Conservation (phyloP, 2,113 vertebrate species). For the Erinaceus europaeus region DNA sequence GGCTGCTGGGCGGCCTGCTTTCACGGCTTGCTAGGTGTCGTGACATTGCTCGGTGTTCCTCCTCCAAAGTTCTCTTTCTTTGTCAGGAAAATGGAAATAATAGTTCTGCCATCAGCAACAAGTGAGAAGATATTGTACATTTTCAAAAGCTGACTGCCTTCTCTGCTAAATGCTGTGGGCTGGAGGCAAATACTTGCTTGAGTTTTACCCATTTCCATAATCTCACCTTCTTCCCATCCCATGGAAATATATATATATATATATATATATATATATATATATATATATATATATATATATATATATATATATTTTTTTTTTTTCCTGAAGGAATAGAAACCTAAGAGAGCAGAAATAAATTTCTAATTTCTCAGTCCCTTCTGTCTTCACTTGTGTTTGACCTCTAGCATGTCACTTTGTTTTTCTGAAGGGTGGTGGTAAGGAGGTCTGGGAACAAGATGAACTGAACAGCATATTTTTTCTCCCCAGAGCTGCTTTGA, state of each 20-base stretch:
- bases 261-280: no score
- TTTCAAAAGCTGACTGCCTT: not conserved
- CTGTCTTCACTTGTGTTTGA: not conserved
- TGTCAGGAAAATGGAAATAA: conserved; percentile 32
- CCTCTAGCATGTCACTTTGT: not conserved
- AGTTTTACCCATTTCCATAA: not conserved
- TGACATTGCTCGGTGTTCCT: not conserved
- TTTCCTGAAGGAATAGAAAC: not conserved
- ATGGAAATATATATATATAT: not conserved
- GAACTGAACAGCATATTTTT: no score
- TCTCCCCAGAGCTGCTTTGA: not conserved
- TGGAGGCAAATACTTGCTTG: not conserved
- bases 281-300: no score
- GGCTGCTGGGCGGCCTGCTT: conserved; percentile 33
- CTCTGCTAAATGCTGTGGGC: not conserved
- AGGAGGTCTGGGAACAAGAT: not conserved
- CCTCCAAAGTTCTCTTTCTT: conserved; percentile 22
- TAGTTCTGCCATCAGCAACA: not conserved
- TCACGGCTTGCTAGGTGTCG: conserved; percentile 30
- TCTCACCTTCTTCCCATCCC: not conserved
- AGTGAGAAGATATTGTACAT: not conserved
- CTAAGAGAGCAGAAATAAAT: not conserved
- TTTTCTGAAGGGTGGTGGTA: not conserved
- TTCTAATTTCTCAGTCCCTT: not conserved
- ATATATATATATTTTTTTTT: conserved; percentile 13